Evolutionary conservation across 2,797 vertebrate species (phyloP), one percentile per base, ranked within the genome.

Genomic region (Mus caroli): DNA sequence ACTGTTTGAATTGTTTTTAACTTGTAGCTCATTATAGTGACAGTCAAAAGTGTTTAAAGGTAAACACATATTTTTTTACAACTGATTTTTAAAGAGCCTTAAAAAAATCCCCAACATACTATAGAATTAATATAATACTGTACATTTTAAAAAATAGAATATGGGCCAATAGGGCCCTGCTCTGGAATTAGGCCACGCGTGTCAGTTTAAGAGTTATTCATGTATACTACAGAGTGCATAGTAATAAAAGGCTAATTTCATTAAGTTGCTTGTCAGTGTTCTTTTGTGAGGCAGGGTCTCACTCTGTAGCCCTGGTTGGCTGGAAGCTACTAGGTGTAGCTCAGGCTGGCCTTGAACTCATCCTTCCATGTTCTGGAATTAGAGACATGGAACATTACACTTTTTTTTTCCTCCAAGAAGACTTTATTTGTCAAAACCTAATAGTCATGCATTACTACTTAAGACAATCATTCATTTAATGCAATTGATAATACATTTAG

Each of bases 1-100:
- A 26, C 31, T 67, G 64, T 83, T 91, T 94, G 75, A 96, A 67
- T 91, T 95, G 76, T 94, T 90, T 71, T 43, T 86, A 80, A 87
- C 40, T 94, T 95, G 10, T 86, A 91, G 50, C 40, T 94, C 54
- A 79, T 91, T 92, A 52, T 80, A 79, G 56, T 95, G 78, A 71
- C 19, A 91, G 3, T 43, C 17, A 58, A 73, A 95, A 24, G 64
- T 50, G 31, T 89, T 83, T 96, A 83, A 94, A 96, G 94, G 76
- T 88, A 94, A 95, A 87, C 84, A 82, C 19, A 88, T 84, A 76
- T 34, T 64, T 64, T 64, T 60, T 94, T 96, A 76, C 54, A 91
- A 17, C 26, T 88, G 56, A 73, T 54, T 95, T 89, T 93, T 92
- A 82, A 88, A 92, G 82, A 64, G 15, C 1, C 1, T 94, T 88